Base-by-base conservation (phyloP, 1,140 invertebrate species). In the Drosophila pachea region DNA sequence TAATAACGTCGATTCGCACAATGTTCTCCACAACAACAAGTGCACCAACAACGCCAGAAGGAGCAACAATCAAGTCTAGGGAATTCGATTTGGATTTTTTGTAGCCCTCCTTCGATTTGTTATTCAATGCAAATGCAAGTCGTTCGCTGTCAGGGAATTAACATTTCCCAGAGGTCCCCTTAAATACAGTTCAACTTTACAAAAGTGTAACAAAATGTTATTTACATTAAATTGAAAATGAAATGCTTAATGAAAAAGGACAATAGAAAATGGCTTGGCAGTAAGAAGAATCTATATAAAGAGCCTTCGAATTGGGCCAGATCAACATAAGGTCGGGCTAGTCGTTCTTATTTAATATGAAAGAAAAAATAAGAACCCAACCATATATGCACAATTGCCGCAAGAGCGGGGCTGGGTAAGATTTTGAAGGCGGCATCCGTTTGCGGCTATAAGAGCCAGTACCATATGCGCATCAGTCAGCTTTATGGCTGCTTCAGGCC, bases 1-100 rank as follows among this genome's bases (percentile, higher is more conserved):
- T 84, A 84, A 84, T 84, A 84, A 86, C 86, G 68, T 79, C 76
- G 81, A 86, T 84, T 84, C 76, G 65, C 64, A 76, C 78, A 64
- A 68, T 76, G 75, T 73, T 84, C 61, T 55, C 60, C 45, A 53
- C 53, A 64, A 38, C 31, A 42, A 32, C 8, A 32, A 12, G 22
- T n/a, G 12, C 47, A n/a, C 5, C 11, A 33, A 12, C 29, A 32
- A 12, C 8, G 35, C 40, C 12, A 42, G 22, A 33, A 29, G 31
- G 36, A 7, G 4, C 22, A 22, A 22, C 22, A 22, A 22, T 22
- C 22, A 22, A 22, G 22, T 22, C 22, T 22, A 2, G 31, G 31
- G n/a, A 50, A 50, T 50, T 63, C 42, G 42, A 62, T 54, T 63
- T 33, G 50, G 11, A 22, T 22, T 49, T 61, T 67, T 60, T 40